Base-by-base conservation (phyloP, 2,797 vertebrate genomes). In the Gambelia wislizenii region DNA sequence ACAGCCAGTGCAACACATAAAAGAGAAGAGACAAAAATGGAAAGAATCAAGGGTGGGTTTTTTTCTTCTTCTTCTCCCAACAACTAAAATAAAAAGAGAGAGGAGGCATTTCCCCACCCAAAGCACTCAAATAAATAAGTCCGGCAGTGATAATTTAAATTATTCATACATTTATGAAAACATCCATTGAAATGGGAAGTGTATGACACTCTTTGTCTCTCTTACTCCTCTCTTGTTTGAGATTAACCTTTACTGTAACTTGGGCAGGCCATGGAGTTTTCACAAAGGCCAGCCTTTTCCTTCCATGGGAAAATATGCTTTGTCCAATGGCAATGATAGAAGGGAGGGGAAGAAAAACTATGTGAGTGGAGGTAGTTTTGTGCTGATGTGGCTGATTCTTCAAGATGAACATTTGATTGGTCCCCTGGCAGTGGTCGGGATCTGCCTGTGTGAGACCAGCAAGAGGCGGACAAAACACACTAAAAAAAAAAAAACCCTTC, bases 101-200 rank as follows among this genome's bases (percentile, higher is more conserved):
- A 98, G 97, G 97, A 98, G 97, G 97, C 97, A 96, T 98, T 98
- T 98, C 96, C 96, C 96, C 93, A 25, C 96, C 96, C 95, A 96
- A 97, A 97, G 97, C 95, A 94, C 95, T 97, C 96, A 92, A 95
- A 97, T 96, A 97, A 97, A 97, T 97, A 89, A 96, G 96, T 97
- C 95, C 44, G n/a, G 96, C 96, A 97, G 98, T 98, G 97, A 98
- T 98, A 96, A 96, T 97, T 98, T 98, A 97, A 98, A 98, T 98
- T 98, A 98, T 98, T 98, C 98, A 98, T 98, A 97, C 96, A 98
- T 96, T 98, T 97, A 98, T 98, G 97, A 98, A 98, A 98, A 98
- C 95, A 97, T 96, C 98, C 98, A 98, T 98, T 98, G 98, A 98
- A 95, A 95, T 92, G 95, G 91, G 92, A 94, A 96, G 96, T 98